phyloP scores from a whole-genome alignment of 1,140 invertebrate species.

The Magallana angulata region DNA sequence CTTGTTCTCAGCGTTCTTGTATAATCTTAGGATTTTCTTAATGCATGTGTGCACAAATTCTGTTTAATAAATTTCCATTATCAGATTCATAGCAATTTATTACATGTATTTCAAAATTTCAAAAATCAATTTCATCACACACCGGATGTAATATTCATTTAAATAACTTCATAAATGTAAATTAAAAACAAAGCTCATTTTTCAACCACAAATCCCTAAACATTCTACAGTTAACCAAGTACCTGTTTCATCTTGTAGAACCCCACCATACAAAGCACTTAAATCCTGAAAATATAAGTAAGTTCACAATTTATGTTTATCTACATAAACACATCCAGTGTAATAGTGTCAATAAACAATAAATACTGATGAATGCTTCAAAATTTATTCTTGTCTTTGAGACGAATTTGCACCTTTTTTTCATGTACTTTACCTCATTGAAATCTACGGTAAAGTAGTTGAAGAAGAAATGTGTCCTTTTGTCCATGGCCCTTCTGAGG shows the following conservation, averaged over 20 bases:
- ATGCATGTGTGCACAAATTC: constrained; percentile 88
- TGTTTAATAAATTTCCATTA: constrained; percentile 49
- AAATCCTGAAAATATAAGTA: constrained; percentile 81
- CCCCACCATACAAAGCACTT: constrained; percentile 88
- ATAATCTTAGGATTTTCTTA: constrained; percentile 87
- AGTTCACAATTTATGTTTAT: neutral
- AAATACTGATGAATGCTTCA: neutral
- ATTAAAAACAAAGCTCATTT: neutral
- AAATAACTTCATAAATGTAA: neutral
- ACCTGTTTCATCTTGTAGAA: constrained; percentile 87
- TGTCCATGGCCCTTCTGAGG: constrained; percentile 86
- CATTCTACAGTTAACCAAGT: neutral
- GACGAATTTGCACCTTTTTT: too few species aligned
- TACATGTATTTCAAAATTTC: too few species aligned
- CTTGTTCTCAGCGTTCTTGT: constrained; percentile 81
- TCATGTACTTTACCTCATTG: constrained; percentile 82
- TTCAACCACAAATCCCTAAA: too few species aligned
- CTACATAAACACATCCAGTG: neutral
- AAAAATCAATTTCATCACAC: neutral
- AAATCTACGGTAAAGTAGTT: constrained; percentile 92
- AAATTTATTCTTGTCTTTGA: neutral
- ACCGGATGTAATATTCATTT: neutral
- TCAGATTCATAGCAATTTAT: too few species aligned
- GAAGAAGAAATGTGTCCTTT: constrained; percentile 85
- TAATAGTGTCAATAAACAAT: neutral